These are phyloP conservation scores for Lagocephalus sceleratus DNA, from an alignment of 2,797 vertebrate species.

Conservation along the genomic window DNA sequence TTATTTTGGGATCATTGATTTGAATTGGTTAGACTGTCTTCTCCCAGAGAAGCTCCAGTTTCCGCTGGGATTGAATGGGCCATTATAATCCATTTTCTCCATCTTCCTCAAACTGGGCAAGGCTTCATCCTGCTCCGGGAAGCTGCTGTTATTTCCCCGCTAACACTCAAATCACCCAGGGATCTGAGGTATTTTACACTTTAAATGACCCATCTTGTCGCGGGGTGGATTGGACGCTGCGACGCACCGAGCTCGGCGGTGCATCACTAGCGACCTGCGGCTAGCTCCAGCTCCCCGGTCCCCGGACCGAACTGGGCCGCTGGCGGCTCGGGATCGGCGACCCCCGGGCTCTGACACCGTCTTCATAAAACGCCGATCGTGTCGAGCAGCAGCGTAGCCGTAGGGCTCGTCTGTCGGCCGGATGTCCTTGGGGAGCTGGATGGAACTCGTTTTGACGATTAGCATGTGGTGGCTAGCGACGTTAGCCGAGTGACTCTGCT, in stretches of 20 bases:
- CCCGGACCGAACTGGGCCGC: slow-evolving; percentile 52
- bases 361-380: too few species aligned
- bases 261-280: too few species aligned
- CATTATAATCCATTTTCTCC: slow-evolving; percentile 54
- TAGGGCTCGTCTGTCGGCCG: neutral
- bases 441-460: slow-evolving; percentile 1
- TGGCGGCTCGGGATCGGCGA: slow-evolving; percentile 8
- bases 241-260: too few species aligned
- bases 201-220: neutral
- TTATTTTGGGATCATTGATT: neutral
- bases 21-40: too few species aligned
- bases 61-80: slow-evolving; percentile 16
- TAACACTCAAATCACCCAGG: slow-evolving; percentile 15
- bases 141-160: slow-evolving; percentile 6
- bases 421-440: neutral
- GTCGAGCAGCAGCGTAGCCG: accelerated
- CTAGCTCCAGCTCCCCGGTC: too few species aligned
- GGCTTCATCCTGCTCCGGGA: slow-evolving; percentile 36
- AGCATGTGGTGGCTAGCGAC: slow-evolving; percentile 33
- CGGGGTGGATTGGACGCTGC: neutral
- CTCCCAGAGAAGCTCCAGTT: slow-evolving; percentile 9
- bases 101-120: slow-evolving; percentile 55
- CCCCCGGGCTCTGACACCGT: too few species aligned
- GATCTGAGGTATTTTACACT: slow-evolving; percentile 6
- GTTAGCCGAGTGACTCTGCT: slow-evolving; percentile 26